Conservation (phyloP, 1,140 invertebrate genomes). For the Phymorhynchus buccinoides region DNA sequence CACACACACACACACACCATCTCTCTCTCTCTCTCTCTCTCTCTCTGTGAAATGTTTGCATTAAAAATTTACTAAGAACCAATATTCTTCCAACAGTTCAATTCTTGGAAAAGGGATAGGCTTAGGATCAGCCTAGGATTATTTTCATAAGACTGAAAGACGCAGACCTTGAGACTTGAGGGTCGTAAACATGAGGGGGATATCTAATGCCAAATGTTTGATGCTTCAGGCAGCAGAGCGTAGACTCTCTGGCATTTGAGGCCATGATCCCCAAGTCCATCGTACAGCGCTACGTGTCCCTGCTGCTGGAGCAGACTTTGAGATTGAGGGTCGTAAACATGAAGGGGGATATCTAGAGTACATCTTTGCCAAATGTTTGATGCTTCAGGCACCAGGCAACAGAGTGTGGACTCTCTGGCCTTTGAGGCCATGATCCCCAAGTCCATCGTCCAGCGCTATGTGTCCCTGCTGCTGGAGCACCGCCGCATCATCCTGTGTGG, state of each 20-base stretch:
- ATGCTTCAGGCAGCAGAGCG: constrained; percentile 86
- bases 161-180: too few species aligned
- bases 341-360: too few species aligned
- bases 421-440: constrained; percentile 97
- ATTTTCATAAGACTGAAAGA: too few species aligned
- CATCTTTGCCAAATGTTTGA: too few species aligned
- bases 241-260: constrained; percentile 95
- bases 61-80: not conserved
- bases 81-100: not conserved
- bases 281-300: constrained; percentile 90
- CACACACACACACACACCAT: not conserved
- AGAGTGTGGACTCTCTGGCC: constrained; percentile 91
- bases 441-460: constrained; percentile 93
- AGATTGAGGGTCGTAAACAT: too few species aligned
- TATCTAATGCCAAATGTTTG: too few species aligned
- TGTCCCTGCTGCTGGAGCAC: constrained; percentile 91
- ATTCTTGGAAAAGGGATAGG: too few species aligned
- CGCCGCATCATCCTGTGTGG: constrained; percentile 94
- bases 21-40: too few species aligned
- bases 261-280: constrained; percentile 97
- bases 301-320: constrained; percentile 93
- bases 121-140: too few species aligned
- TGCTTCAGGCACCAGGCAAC: constrained; percentile 81
- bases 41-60: too few species aligned
- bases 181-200: too few species aligned